Base-by-base conservation (phyloP, 2,797 vertebrate genomes). In the Myioborus melanocephalus region DNA sequence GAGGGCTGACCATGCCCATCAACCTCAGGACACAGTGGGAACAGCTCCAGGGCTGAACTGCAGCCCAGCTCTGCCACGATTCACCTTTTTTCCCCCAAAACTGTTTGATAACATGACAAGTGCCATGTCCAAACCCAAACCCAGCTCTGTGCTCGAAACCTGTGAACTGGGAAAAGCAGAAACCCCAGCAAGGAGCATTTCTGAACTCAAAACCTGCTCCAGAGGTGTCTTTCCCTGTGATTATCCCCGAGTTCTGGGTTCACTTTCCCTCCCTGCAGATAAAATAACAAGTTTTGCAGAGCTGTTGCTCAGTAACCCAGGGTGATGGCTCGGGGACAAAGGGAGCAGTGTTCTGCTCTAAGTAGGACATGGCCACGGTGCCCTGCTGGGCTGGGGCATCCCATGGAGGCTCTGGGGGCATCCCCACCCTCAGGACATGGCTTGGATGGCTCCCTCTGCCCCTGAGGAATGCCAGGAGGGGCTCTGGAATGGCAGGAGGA, bases 281-380 rank as follows among this genome's bases (percentile, higher is more conserved):
- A 91, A 92, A 91, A 94, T 81, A 72, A 85, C 92, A 59, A 84
- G 68, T 93, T 96, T 52, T 87, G 94, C 86, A 87, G 93, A 63
- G 83, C 49, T 94, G 96, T 92, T 96, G 94, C 92, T 95, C 95
- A 95, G 94, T 90, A 92, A 94, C 96, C 30, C 2, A 8, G 59
- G 89, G 53, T 4, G 87, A 87, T 64, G 89, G 90, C 87, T 19
- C 13, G 5, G 6, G 71, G 28, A 96, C 96, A 96, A 96, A 78
- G 95, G 95, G 9, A 78, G 90, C 94, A 92, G 80, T 96, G 96
- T 96, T 96, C 94, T 96, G 96, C 94, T 96, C 94, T 95, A 96
- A 96, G 77, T 93, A 93, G 96, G 95, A 72, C 94, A 94, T 89
- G 92, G 52, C 65, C 39, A 32, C 27, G 28, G 3, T 44, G 84